Base-by-base conservation (phyloP, 2,888 invertebrate genomes). In the Heliconius cydno region DNA sequence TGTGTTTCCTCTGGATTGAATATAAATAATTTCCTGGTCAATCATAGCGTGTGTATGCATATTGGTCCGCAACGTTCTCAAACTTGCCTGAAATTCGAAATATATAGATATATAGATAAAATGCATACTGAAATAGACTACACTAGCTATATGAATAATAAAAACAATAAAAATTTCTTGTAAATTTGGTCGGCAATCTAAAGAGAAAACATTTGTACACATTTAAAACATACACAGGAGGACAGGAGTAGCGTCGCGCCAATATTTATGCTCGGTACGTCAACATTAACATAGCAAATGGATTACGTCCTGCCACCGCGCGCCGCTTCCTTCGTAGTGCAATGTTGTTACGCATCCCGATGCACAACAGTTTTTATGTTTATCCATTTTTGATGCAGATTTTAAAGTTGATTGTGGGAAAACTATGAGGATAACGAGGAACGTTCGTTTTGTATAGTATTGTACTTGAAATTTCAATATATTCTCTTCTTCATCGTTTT, bases 251-350 rank as follows among this genome's bases (percentile, higher is more conserved):
- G 34, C 34, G 60, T n/a, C 28, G 30, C 30, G 30, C 46, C 70
- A 78, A 79, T 75, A 77, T 79, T 79, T 77, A 78, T 81, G 66
- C 68, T 46, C 41, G 22, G 57, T 60, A 67, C 30, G 66, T 74
- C 60, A 72, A 76, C 77, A 81, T 82, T 82, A 77, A 79, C 66
- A 81, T 80, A 79, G 72, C 80, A 75, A 78, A 77, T 81, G 76
- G 80, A 77, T 77, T 79, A 41, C 82, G 68, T 82, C 82, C 83
- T 80, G 83, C 79, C 81, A 65, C 78, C 78, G 84, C 83, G 89
- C 81, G 70, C 78, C 78, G 84, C 83, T 89, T 90, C 90, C 90
- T 89, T 75, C 84, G 84, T 85, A 78, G 7, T 34, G 83, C 89
- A 83, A 79, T 82, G 83, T 82, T 85, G 85, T 85, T 84, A 68